Evolutionary conservation across 2,888 invertebrate genomes (phyloP).

Genomic region (Arge pagana): DNA sequence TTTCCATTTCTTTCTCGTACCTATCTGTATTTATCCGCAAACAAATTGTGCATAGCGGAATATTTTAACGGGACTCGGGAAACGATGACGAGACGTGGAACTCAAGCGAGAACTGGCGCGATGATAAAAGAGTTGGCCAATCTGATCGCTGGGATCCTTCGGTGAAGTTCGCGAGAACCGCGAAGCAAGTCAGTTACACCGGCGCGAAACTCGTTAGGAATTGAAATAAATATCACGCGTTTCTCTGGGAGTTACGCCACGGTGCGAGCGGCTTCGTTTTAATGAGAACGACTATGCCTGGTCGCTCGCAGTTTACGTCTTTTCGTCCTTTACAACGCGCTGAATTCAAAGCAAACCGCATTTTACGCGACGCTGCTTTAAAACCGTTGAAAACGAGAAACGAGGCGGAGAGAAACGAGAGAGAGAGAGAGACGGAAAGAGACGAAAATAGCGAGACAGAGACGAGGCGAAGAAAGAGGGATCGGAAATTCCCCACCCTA

Average conservation of each 20-base stretch:
- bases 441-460: neutral
- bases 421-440: conserved; percentile 12
- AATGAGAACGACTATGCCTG: conserved; percentile 34
- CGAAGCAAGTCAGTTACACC: conserved; percentile 27
- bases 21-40: too few species aligned
- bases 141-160: too few species aligned
- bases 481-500: neutral
- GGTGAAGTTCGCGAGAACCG: too few species aligned
- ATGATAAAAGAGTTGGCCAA: conserved; percentile 8
- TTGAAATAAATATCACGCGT: conserved; percentile 43
- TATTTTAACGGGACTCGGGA: conserved; percentile 47
- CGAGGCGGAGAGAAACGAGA: conserved; percentile 8
- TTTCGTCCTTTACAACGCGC: conserved; percentile 1
- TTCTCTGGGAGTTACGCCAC: conserved; percentile 25
- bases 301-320: conserved; percentile 8
- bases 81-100: neutral
- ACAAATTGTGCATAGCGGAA: conserved; percentile 51
- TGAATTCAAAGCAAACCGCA: conserved; percentile 10
- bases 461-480: neutral
- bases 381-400: conserved; percentile 9
- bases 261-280: conserved; percentile 41
- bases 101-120: too few species aligned
- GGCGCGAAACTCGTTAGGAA: conserved; percentile 42
- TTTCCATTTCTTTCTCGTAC: conserved; percentile 27
- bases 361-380: conserved; percentile 13